A percentile compares a stretch with the other conserved stretches of the same genome.
Evolutionary conservation across 1,140 invertebrate species (phyloP).

Genomic region (Brachionus asplanchnoidis): DNA sequence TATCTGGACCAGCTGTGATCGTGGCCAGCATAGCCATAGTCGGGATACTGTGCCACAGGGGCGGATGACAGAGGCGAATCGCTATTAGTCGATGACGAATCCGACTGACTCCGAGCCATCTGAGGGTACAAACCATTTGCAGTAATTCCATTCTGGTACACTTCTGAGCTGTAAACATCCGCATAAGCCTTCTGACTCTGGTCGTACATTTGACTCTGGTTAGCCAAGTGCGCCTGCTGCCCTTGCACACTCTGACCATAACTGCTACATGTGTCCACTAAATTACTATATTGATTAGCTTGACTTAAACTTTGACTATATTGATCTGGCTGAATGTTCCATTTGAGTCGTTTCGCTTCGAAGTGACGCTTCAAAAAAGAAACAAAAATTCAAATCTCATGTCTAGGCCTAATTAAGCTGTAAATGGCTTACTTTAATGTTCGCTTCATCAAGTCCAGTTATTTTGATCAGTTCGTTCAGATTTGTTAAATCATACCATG

Average conservation of each 20-base stretch:
- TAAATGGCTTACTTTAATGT: conserved; percentile 40
- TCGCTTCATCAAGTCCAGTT: conserved; percentile 39
- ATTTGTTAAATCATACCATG: conserved; percentile 42
- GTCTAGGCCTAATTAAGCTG: background rate
- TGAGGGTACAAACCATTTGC: background rate
- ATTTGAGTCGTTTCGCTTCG: conserved; percentile 40
- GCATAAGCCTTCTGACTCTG: background rate
- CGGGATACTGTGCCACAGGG: background rate
- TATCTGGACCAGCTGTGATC: background rate
- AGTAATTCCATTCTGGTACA: background rate
- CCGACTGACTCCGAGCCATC: background rate
- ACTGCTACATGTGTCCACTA: background rate
- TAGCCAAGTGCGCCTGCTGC: background rate
- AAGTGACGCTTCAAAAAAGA: conserved; percentile 16
- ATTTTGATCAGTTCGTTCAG: conserved; percentile 29
- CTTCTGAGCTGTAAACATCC: background rate
- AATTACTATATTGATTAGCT: background rate
- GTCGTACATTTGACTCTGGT: background rate
- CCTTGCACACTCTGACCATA: background rate
- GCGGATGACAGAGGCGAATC: background rate
- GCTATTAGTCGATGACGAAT: background rate
- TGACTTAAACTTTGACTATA: background rate
- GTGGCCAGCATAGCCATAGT: background rate
- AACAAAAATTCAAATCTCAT: conserved; percentile 15
- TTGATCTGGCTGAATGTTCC: conserved; percentile 24